Conservation (phyloP, 2,797 vertebrate genomes). For the Muscicapa comitata region DNA sequence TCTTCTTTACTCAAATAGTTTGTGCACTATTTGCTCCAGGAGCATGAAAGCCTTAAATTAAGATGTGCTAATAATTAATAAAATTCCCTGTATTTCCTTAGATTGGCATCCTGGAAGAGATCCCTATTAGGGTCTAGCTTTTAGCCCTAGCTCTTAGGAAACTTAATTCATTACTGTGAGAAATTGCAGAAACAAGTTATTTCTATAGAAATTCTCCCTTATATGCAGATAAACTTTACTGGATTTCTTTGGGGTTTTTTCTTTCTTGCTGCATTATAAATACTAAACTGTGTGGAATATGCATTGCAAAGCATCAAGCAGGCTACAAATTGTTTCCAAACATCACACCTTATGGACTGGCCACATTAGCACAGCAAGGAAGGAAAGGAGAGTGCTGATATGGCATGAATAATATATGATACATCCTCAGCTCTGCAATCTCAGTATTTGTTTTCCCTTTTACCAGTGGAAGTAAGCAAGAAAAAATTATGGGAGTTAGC, state of each 20-base stretch:
- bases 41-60: no score
- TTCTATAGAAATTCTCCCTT: neutral
- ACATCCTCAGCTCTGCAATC: neutral
- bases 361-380: neutral
- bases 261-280: neutral
- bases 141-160: neutral
- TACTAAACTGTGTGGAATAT: neutral
- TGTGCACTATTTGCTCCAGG: no score
- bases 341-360: neutral
- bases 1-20: no score
- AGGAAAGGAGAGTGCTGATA: neutral
- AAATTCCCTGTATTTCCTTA: neutral
- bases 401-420: slow-evolving; percentile 23
- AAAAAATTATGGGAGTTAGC: neutral
- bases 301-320: neutral
- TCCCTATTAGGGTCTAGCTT: neutral
- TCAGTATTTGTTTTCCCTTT: neutral
- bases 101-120: neutral
- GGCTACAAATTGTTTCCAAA: neutral
- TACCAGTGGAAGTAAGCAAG: neutral
- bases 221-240: neutral
- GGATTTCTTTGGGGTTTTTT: neutral
- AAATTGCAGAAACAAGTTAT: neutral
- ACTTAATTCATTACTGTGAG: neutral
- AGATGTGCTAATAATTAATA: no score